Evolutionary conservation across 2,888 invertebrate genomes (phyloP).

Genomic region (Tholera decimalis): DNA sequence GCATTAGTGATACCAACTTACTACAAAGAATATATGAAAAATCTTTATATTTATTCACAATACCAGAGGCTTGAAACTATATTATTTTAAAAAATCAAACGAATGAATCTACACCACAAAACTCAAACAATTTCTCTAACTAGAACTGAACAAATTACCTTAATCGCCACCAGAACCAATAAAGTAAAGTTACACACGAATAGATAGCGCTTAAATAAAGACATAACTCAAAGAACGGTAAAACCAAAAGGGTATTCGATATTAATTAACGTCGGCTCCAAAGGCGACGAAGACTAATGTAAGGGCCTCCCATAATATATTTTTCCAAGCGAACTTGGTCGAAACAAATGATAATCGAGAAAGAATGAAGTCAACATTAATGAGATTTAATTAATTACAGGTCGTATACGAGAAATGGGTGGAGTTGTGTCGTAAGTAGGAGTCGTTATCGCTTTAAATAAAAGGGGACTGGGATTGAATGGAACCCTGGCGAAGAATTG

Average conservation of each 20-base stretch:
- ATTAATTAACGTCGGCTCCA: slow-evolving; percentile 88
- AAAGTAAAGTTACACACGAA: slow-evolving; percentile 55
- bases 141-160: slow-evolving; percentile 54
- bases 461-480: slow-evolving; percentile 55
- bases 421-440: slow-evolving; percentile 51
- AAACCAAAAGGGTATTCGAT: slow-evolving; percentile 89
- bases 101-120: slow-evolving; percentile 33
- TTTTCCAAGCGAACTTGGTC: slow-evolving; percentile 85
- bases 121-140: slow-evolving; percentile 46
- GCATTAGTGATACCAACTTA: too few species aligned
- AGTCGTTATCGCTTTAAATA: slow-evolving; percentile 53
- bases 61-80: too few species aligned
- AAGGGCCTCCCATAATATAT: slow-evolving; percentile 86
- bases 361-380: slow-evolving; percentile 90
- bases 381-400: slow-evolving; percentile 86
- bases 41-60: too few species aligned
- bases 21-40: too few species aligned
- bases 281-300: slow-evolving; percentile 90
- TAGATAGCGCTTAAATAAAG: slow-evolving; percentile 73
- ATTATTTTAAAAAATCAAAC: neutral
- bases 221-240: slow-evolving; percentile 82
- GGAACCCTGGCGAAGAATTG: slow-evolving; percentile 20
- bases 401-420: slow-evolving; percentile 69
- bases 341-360: slow-evolving; percentile 91
- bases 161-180: slow-evolving; percentile 48